Evolutionary conservation across 92 coral and sea anemone species (phyloP).

Genomic region (Palythoa caribaeorum): DNA sequence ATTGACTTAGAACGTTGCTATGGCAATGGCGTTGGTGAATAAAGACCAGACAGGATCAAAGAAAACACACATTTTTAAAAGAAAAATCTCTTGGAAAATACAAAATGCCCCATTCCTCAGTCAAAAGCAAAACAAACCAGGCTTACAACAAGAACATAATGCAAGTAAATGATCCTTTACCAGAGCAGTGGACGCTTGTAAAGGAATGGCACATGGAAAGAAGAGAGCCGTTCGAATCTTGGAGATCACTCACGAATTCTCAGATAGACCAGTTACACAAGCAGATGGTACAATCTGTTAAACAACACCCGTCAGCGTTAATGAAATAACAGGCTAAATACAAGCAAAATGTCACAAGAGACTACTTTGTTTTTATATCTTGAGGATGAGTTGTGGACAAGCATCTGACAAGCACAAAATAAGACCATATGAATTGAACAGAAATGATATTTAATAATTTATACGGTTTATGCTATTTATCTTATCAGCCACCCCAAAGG

Average conservation of each 20-base stretch:
- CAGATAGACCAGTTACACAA: slow-evolving; percentile 75
- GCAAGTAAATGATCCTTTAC: slow-evolving; percentile 65
- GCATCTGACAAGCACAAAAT: not conserved
- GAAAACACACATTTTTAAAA: not conserved
- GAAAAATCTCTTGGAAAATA: not conserved
- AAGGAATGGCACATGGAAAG: slow-evolving; percentile 89
- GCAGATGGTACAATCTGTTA: slow-evolving; percentile 74
- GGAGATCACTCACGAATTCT: slow-evolving; percentile 82
- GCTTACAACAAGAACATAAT: slow-evolving; percentile 43
- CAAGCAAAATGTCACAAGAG: not conserved
- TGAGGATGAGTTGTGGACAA: not conserved
- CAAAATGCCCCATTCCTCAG: slow-evolving; percentile 33
- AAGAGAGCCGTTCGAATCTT: slow-evolving; percentile 79
- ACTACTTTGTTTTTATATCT: not conserved
- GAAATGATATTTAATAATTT: too few relatives aligned
- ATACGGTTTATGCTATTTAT: not conserved
- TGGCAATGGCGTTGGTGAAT: slow-evolving; percentile 13
- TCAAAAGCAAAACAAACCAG: slow-evolving; percentile 25
- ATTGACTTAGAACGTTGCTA: slow-evolving; percentile 23
- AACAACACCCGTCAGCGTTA: slow-evolving; percentile 77
- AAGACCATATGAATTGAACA: not conserved
- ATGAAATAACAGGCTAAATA: slow-evolving; percentile 34
- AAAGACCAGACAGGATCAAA: not conserved
- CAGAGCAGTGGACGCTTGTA: slow-evolving; percentile 93
- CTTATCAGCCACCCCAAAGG: not conserved